phyloP scores from a whole-genome alignment of 2,797 vertebrate genomes.

The Gouania willdenowi region DNA sequence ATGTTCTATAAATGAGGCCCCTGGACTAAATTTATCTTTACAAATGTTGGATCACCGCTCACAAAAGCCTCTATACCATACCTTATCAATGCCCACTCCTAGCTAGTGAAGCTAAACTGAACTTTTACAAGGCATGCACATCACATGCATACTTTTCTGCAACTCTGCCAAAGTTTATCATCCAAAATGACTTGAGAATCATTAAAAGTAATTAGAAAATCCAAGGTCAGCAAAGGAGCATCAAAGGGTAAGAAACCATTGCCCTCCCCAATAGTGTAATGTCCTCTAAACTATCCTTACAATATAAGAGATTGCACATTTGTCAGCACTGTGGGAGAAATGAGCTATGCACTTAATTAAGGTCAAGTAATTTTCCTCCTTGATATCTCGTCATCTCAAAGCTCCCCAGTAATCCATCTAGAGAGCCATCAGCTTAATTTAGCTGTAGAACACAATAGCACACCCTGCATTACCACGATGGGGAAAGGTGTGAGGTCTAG shows the following conservation, averaged over 20 bases:
- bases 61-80: too few relatives aligned
- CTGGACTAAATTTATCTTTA: too few relatives aligned
- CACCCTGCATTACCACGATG: conserved; percentile 40
- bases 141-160: too few relatives aligned
- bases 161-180: too few relatives aligned
- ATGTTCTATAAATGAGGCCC: too few relatives aligned
- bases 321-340: conserved; percentile 54
- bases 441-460: conserved; percentile 35
- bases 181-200: conserved; percentile 29
- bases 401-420: conserved; percentile 59
- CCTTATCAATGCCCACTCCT: too few relatives aligned
- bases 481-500: conserved; percentile 23
- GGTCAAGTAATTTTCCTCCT: conserved; percentile 65
- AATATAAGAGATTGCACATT: conserved; percentile 45
- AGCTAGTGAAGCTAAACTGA: too few relatives aligned
- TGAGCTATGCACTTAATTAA: conserved; percentile 75
- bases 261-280: conserved; percentile 41
- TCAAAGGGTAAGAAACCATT: conserved; percentile 41
- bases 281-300: conserved; percentile 58
- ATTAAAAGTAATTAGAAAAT: conserved; percentile 31
- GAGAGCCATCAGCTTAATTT: conserved; percentile 53
- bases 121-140: too few relatives aligned
- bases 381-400: conserved; percentile 61
- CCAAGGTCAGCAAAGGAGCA: conserved; percentile 29
- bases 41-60: too few relatives aligned